These are phyloP conservation scores for Platycheirus albimanus DNA, from an alignment of 2,888 invertebrate species.

Conservation along the genomic window DNA sequence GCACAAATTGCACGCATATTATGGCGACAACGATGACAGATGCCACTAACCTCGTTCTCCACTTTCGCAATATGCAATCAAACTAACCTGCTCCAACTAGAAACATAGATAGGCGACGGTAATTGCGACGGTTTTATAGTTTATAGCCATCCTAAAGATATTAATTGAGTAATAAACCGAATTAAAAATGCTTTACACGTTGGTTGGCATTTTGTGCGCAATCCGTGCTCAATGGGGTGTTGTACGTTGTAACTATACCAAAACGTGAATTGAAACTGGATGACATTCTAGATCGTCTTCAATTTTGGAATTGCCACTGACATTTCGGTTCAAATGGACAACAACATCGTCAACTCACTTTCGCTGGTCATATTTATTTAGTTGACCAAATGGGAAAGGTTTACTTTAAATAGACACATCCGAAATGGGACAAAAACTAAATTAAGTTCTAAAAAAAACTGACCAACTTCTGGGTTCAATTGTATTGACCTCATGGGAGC, in stretches of 20 bases:
- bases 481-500: constrained; percentile 58
- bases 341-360: constrained; percentile 20
- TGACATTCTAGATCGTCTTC: constrained; percentile 11
- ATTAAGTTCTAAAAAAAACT: background rate
- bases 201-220: constrained; percentile 40
- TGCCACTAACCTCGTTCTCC: constrained; percentile 62
- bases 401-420: constrained; percentile 9
- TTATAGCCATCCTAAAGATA: constrained; percentile 30
- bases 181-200: constrained; percentile 56
- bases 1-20: constrained; percentile 13
- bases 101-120: background rate
- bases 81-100: constrained; percentile 24
- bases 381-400: background rate
- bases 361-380: background rate
- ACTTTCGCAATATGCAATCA: constrained; percentile 51
- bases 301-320: too few species aligned
- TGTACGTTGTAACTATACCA: too few species aligned
- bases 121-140: constrained; percentile 16
- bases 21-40: constrained; percentile 13
- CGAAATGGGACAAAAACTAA: too few species aligned
- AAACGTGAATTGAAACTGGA: constrained; percentile 3
- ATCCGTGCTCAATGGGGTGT: background rate
- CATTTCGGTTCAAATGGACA: constrained; percentile 1
- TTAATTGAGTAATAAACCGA: constrained; percentile 56
- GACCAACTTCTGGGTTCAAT: constrained; percentile 46